Conservation (phyloP, 2,888 invertebrate species). For the Drosophila peninsularis region DNA sequence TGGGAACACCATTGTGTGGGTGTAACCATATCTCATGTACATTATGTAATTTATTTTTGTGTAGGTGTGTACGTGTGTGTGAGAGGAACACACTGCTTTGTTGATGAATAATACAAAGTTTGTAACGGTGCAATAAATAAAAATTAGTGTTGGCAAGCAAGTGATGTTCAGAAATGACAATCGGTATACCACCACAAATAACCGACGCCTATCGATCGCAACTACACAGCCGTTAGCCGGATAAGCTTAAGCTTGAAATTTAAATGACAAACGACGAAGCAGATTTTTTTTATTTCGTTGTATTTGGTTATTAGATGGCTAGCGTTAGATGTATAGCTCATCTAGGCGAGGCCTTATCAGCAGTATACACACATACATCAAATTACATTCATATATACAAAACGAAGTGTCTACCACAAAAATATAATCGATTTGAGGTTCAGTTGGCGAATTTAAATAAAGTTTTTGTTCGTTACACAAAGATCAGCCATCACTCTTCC, state of each 20-base stretch:
- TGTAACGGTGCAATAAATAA: slow-evolving; percentile 7
- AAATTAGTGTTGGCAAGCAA: slow-evolving; percentile 22
- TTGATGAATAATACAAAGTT: slow-evolving; percentile 24
- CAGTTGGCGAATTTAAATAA: slow-evolving; percentile 65
- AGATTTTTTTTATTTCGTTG: slow-evolving; percentile 26
- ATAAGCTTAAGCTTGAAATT: not conserved
- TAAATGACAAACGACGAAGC: slow-evolving; percentile 3
- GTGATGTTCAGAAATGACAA: slow-evolving; percentile 1
- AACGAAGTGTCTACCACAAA: slow-evolving; percentile 45
- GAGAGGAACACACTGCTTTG: slow-evolving; percentile 7
- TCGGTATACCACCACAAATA: slow-evolving; percentile 26
- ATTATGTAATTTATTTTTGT: slow-evolving; percentile 75
- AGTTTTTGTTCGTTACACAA: slow-evolving; percentile 75
- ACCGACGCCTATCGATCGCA: slow-evolving; percentile 5
- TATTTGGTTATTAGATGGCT: slow-evolving; percentile 54
- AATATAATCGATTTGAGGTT: slow-evolving; percentile 71
- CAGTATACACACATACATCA: slow-evolving; percentile 47
- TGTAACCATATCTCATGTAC: slow-evolving; percentile 63
- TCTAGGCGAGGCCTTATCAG: slow-evolving; percentile 55
- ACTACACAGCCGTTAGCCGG: slow-evolving; percentile 1
- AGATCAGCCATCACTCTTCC: slow-evolving; percentile 37
- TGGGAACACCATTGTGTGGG: slow-evolving; percentile 55
- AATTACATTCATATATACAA: slow-evolving; percentile 46
- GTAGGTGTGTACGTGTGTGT: slow-evolving; percentile 22
- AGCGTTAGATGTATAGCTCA: slow-evolving; percentile 50